Evolutionary conservation across 92 coral and sea anemone genomes (phyloP).

Genomic region (Virgularia gustaviana): DNA sequence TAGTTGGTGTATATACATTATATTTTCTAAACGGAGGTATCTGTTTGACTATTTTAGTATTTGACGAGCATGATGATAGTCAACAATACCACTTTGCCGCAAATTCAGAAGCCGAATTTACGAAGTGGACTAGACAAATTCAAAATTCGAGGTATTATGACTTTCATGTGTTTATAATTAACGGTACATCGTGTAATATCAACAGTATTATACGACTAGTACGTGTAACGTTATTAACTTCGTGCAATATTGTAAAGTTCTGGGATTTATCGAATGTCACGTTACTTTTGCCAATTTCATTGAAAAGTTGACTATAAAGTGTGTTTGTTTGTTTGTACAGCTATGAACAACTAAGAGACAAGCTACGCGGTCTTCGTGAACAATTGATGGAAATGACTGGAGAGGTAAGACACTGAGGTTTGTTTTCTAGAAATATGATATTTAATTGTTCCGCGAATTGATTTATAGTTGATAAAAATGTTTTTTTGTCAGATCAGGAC

Average conservation of each 20-base stretch:
- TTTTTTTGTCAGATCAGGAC: no score
- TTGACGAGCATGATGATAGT: conserved; percentile 87
- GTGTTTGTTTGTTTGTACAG: no score
- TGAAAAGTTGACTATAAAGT: no score
- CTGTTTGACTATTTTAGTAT: conserved; percentile 41
- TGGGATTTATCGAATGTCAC: no score
- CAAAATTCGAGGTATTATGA: conserved; percentile 70
- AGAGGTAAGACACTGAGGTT: conserved; percentile 62
- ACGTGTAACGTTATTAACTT: no score
- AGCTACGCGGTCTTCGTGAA: conserved; percentile 66
- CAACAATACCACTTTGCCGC: conserved; percentile 81
- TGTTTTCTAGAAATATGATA: background rate
- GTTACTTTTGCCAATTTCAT: no score
- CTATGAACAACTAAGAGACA: conserved; percentile 84
- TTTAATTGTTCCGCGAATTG: no score
- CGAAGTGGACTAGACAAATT: conserved; percentile 82
- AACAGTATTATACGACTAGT: background rate
- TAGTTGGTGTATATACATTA: background rate
- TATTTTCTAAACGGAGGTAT: background rate
- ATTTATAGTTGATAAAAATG: no score
- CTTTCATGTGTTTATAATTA: background rate
- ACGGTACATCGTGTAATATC: background rate
- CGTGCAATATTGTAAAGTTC: no score
- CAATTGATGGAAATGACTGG: conserved; percentile 97
- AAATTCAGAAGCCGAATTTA: conserved; percentile 68